Percentiles rank a stretch among this genome's conserved stretches.
Evolutionary conservation across 2,888 invertebrate genomes (phyloP).

Genomic region (Salticus scenicus): DNA sequence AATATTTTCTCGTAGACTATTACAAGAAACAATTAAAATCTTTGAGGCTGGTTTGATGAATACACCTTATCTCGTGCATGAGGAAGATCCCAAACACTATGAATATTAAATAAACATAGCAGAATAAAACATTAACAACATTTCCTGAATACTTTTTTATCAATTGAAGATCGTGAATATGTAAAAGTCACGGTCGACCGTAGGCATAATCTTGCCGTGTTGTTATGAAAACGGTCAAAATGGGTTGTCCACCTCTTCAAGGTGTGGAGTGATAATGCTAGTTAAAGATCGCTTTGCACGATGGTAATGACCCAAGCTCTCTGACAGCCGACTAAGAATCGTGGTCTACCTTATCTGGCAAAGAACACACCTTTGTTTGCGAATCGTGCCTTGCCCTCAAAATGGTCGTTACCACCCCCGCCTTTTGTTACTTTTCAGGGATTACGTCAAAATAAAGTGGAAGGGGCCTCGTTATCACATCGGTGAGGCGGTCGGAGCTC

Average conservation of each 20-base stretch:
- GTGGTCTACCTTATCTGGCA: conserved; percentile 19
- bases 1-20: too few relatives aligned
- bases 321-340: conserved; percentile 34
- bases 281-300: conserved; percentile 33
- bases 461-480: not conserved
- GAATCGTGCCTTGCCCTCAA: conserved; percentile 25
- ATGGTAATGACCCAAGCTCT: not conserved
- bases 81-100: too few relatives aligned
- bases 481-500: not conserved
- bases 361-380: conserved; percentile 58
- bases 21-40: too few relatives aligned
- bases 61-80: too few relatives aligned
- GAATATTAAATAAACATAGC: too few relatives aligned
- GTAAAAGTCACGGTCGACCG: not conserved
- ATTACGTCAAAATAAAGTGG: not conserved
- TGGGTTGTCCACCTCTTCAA: conserved; percentile 15
- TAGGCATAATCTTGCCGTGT: not conserved
- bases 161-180: not conserved
- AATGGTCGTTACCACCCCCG: conserved; percentile 21
- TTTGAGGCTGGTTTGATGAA: too few relatives aligned
- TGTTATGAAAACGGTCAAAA: not conserved
- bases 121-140: too few relatives aligned
- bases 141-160: not conserved
- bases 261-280: conserved; percentile 49
- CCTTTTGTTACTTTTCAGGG: conserved; percentile 15